Percentiles rank a stretch among this genome's conserved stretches.
These are phyloP conservation scores for Lochmaea crataegi DNA, from an alignment of 2,888 invertebrate species.

Conservation along the genomic window DNA sequence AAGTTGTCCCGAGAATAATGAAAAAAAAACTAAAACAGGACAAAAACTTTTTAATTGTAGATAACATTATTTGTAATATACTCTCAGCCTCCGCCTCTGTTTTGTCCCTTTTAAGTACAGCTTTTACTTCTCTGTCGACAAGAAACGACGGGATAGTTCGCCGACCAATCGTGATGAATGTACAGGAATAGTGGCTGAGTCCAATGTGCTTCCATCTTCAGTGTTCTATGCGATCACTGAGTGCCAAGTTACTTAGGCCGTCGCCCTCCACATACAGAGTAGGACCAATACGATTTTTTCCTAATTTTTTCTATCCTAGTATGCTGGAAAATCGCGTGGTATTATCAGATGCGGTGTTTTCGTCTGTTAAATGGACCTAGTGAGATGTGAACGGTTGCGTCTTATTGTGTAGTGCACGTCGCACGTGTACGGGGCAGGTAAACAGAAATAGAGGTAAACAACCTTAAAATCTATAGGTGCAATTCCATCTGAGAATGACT, in stretches of 20 bases:
- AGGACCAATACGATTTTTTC: constrained; percentile 26
- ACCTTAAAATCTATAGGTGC: constrained; percentile 39
- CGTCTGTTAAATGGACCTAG: constrained; percentile 31
- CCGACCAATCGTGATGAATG: constrained; percentile 38
- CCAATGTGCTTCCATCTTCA: constrained; percentile 38
- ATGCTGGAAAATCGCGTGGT: constrained; percentile 23
- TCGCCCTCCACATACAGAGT: constrained; percentile 42
- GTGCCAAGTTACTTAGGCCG: constrained; percentile 38
- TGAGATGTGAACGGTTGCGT: constrained; percentile 38
- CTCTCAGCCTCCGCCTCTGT: constrained; percentile 36
- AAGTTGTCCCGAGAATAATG: too few species aligned
- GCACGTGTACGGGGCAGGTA: constrained; percentile 50
- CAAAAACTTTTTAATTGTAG: too few species aligned
- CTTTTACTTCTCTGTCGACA: constrained; percentile 40
- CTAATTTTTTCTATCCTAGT: constrained; percentile 19
- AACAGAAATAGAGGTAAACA: constrained; percentile 50
- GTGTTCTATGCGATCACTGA: constrained; percentile 25
- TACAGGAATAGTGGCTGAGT: constrained; percentile 38
- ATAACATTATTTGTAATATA: not conserved
- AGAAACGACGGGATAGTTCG: constrained; percentile 43
- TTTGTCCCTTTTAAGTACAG: constrained; percentile 42
- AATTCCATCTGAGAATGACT: not conserved
- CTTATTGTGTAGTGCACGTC: constrained; percentile 42
- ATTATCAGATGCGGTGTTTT: constrained; percentile 28
- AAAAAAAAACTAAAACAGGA: too few species aligned